Percentiles rank a stretch among this genome's conserved stretches.
phyloP scores from a whole-genome alignment of 1,140 invertebrate species.

The Cyrtorhinus lividipennis region DNA sequence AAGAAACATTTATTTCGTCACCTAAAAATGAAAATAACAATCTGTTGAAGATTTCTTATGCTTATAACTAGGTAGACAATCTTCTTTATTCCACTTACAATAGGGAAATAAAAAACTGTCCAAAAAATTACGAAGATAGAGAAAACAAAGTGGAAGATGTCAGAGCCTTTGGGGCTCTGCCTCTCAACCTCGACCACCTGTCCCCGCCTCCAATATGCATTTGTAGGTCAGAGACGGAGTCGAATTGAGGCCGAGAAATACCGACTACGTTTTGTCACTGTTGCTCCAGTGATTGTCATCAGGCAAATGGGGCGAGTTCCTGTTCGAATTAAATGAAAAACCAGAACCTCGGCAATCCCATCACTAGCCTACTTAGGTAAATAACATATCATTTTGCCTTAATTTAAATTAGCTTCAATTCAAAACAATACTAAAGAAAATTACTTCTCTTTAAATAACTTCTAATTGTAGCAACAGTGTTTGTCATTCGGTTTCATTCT shows the following conservation, averaged over 20 bases:
- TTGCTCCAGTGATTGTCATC: constrained; percentile 19
- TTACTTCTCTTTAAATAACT: not conserved
- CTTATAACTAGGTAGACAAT: constrained; percentile 19
- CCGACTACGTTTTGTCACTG: not conserved
- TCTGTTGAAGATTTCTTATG: constrained; percentile 14
- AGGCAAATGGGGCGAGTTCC: constrained; percentile 11
- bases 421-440: not conserved
- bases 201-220: not conserved
- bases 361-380: constrained; percentile 3
- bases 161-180: not conserved
- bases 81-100: constrained; percentile 13
- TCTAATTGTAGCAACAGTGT: constrained; percentile 5
- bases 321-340: not conserved
- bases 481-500: constrained; percentile 1
- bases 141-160: not conserved
- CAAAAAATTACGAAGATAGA: not conserved
- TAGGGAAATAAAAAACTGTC: not conserved
- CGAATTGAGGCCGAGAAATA: not conserved
- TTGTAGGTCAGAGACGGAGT: not conserved
- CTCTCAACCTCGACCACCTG: not conserved
- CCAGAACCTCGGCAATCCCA: not conserved
- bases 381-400: too few relatives aligned
- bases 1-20: constrained; percentile 20
- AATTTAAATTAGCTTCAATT: too few relatives aligned
- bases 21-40: constrained; percentile 21